Conservation (phyloP, 2,888 invertebrate genomes). For the Polietes domitor region DNA sequence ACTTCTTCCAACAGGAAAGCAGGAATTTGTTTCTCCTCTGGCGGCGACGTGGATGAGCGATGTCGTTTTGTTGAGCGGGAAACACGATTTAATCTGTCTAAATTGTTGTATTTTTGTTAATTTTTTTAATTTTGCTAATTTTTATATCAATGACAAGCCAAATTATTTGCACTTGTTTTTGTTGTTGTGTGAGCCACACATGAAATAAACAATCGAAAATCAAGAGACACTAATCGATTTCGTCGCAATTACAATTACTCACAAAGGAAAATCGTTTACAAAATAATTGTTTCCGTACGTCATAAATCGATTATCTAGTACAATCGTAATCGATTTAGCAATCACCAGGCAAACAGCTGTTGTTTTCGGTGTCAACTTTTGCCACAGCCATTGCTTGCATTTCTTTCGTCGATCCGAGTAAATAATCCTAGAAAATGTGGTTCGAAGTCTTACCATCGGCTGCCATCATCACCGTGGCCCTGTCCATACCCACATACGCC, state of each 20-base stretch:
- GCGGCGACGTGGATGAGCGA: neutral
- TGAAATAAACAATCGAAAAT: too few relatives aligned
- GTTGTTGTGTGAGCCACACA: slow-evolving; percentile 47
- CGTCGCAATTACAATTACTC: too few relatives aligned
- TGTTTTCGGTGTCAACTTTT: slow-evolving; percentile 1
- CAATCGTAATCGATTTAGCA: too few relatives aligned
- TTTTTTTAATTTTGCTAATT: slow-evolving; percentile 19
- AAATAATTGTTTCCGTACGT: too few relatives aligned
- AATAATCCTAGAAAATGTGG: slow-evolving; percentile 83
- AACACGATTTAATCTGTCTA: slow-evolving; percentile 30
- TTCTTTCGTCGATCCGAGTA: neutral
- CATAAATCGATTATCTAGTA: too few relatives aligned
- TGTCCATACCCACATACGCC: slow-evolving; percentile 84
- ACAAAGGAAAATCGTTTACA: too few relatives aligned
- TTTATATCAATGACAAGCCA: slow-evolving; percentile 55
- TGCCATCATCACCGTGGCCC: slow-evolving; percentile 83
- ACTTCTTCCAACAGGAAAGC: slow-evolving; percentile 44
- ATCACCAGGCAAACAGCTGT: slow-evolving; percentile 32
- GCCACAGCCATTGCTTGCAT: neutral
- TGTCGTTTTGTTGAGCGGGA: slow-evolving; percentile 22
- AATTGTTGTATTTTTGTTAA: neutral
- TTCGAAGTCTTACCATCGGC: slow-evolving; percentile 87
- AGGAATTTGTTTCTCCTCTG: slow-evolving; percentile 48
- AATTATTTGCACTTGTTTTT: slow-evolving; percentile 60
- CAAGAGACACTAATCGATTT: too few relatives aligned